Evolutionary conservation across 92 coral and sea anemone genomes (phyloP).

Genomic region (Epizoanthus ramosus): DNA sequence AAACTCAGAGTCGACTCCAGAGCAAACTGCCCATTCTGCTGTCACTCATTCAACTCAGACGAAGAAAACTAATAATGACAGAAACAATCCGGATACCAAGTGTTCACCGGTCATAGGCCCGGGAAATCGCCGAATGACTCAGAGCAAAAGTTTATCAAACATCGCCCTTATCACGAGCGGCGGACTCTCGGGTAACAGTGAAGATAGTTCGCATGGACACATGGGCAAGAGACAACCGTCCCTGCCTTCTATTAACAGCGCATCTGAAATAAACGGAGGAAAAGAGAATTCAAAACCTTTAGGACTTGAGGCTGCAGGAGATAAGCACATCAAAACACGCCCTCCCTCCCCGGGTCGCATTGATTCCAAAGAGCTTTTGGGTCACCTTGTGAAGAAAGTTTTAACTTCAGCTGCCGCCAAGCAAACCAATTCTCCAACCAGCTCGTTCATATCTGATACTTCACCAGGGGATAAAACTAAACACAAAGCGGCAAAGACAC

Average conservation of each 20-base stretch:
- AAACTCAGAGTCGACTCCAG: background rate
- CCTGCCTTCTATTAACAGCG: background rate
- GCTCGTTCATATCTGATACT: conserved; percentile 52
- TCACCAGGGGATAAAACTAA: conserved; percentile 17
- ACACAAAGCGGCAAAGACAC: background rate
- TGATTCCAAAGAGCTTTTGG: conserved; percentile 81
- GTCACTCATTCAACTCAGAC: background rate
- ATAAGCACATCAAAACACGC: conserved; percentile 40
- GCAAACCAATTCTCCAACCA: conserved; percentile 54
- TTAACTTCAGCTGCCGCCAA: conserved; percentile 77
- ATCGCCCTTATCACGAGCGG: background rate
- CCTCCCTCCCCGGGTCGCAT: conserved; percentile 71
- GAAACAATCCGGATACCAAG: background rate
- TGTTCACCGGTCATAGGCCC: background rate
- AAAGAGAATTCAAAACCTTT: background rate
- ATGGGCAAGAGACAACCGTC: background rate
- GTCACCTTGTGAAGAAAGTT: conserved; percentile 86
- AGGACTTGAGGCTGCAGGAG: background rate
- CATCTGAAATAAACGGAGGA: background rate
- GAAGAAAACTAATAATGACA: background rate
- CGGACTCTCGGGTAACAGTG: background rate
- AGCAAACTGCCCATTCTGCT: background rate
- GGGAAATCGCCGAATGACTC: background rate
- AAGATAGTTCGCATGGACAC: background rate
- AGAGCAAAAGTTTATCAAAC: background rate